These are phyloP conservation scores for Riparia riparia DNA, from an alignment of 2,113 vertebrate genomes.

Conservation along the genomic window DNA sequence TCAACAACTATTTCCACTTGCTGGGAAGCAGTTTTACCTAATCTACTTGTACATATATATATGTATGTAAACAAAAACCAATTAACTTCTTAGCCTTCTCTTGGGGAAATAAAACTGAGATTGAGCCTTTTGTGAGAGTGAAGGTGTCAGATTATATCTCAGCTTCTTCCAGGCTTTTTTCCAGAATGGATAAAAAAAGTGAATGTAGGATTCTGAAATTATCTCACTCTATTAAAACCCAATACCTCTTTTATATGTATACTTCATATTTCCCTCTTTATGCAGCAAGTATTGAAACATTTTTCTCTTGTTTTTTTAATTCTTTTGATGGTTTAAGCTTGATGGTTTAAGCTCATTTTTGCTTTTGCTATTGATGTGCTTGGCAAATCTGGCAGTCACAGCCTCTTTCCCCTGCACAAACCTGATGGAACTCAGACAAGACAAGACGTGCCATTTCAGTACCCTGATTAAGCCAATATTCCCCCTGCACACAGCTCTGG, in stretches of 20 bases:
- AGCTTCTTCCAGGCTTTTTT: neutral
- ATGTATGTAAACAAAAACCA: neutral
- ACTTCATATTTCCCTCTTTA: neutral
- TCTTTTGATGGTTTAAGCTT: neutral
- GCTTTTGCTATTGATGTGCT: neutral
- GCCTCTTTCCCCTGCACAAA: neutral
- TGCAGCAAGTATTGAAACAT: neutral
- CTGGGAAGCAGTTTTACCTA: neutral
- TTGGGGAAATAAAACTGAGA: neutral
- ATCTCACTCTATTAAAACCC: neutral
- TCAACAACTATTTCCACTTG: neutral
- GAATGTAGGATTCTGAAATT: neutral
- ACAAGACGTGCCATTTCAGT: neutral
- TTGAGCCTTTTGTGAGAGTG: neutral
- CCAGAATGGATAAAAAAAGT: neutral
- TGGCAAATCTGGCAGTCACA: neutral
- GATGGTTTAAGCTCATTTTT: neutral
- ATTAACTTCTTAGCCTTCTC: neutral
- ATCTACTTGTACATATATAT: neutral
- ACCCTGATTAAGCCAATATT: neutral
- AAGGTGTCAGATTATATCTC: neutral
- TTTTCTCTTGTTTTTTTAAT: neutral
- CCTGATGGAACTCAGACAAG: neutral
- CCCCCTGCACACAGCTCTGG: neutral
- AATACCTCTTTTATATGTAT: neutral